These are phyloP conservation scores for Gallinago nigripennis DNA, from an alignment of 2,797 vertebrate genomes.

Conservation along the genomic window DNA sequence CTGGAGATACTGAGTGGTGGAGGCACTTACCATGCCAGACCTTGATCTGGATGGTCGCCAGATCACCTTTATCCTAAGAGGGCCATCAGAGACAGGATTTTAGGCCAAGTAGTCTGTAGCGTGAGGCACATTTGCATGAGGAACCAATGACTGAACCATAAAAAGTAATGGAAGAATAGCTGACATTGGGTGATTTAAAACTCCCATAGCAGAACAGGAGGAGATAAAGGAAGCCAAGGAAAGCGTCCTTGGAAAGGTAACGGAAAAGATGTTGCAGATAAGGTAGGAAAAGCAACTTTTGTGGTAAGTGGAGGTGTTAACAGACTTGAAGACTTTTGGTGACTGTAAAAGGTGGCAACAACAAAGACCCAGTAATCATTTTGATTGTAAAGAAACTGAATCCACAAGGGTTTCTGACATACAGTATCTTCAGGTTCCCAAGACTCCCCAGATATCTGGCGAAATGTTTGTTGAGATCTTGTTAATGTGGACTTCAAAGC, in stretches of 20 bases:
- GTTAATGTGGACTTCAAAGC: background rate
- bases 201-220: background rate
- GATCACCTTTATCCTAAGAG: background rate
- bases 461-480: background rate
- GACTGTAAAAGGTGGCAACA: background rate
- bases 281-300: background rate
- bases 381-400: background rate
- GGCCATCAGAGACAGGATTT: background rate
- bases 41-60: background rate
- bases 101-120: background rate
- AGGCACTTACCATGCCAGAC: background rate
- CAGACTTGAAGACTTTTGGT: background rate
- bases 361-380: background rate
- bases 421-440: background rate
- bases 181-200: slow-evolving; percentile 1
- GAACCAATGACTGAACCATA: background rate
- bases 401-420: background rate
- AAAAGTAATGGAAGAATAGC: background rate
- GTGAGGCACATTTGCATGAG: background rate
- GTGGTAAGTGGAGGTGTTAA: background rate
- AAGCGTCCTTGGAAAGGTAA: background rate
- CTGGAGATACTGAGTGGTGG: background rate
- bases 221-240: background rate
- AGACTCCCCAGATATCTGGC: background rate
- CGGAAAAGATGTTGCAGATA: background rate